Base-by-base conservation (phyloP, 2,113 vertebrate species). In the Otus sunia region DNA sequence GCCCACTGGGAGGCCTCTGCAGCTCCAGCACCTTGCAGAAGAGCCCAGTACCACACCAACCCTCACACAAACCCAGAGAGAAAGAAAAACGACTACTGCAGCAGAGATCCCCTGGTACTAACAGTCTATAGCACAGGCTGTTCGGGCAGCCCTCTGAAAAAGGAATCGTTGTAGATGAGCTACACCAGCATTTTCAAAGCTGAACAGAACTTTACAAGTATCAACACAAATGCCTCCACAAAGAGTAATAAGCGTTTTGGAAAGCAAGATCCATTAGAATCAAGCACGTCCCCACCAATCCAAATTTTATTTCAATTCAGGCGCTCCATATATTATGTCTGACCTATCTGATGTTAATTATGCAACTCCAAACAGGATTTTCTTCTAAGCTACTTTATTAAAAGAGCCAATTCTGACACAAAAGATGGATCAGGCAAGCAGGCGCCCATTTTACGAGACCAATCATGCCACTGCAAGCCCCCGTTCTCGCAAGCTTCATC, bases 11-110 rank as follows among this genome's bases (percentile, higher is more conserved):
- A 63, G n/a, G 9, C 14, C 21, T 62, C 10, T 14, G 59, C 55
- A 66, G n/a, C 27, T 17, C 30, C 82, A 37, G 36, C 5, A 3
- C 49, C 58, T 18, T 6, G 16, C 4, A 2, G 41, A 67, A 39
- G 10, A 71, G 52, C 55, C 0, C 0, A 79, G 49, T 1, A 13
- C 36, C 5, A 0, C 49, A 22, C 6, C 37, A 45, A 8, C 5
- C 56, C 60, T 9, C 56, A 5, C 0, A 1, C 26, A 79, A 62
- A 68, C 0, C 63, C 71, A 37, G 2, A 10, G 29, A 64, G 29
- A 64, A 32, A 75, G 41, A 41, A 55, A 47, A 84, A 27, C 0
- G 2, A 15, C 41, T 20, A 1, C 55, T 47, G 12, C 71, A 67
- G 86, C 41, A 81, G 15, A 59, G 60, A 69, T 12, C 37, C 36